Percentiles rank a stretch among this genome's conserved stretches.
Conservation (phyloP, 2,888 invertebrate species). For the Erynnis tages region DNA sequence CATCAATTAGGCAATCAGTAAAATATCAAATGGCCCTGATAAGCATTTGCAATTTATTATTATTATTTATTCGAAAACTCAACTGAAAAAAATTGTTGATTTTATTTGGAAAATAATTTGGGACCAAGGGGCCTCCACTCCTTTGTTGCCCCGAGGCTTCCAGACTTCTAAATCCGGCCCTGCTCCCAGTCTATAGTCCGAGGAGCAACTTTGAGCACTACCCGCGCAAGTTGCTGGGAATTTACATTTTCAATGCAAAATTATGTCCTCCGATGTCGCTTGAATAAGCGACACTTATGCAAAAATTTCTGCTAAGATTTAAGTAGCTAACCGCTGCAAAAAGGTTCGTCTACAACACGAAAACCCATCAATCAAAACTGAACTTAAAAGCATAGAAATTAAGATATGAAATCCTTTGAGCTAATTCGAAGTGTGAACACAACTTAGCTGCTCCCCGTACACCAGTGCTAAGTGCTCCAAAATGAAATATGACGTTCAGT, state of each 20-base stretch:
- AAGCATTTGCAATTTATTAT: too few species aligned
- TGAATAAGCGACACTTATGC: constrained; percentile 48
- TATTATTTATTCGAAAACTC: too few species aligned
- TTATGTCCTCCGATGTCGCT: constrained; percentile 48
- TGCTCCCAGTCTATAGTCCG: too few species aligned
- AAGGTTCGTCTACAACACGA: background rate
- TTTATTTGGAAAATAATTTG: too few species aligned
- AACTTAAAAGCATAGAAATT: background rate
- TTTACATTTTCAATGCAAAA: constrained; percentile 55
- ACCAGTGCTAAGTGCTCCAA: constrained; percentile 26
- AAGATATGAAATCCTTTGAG: background rate
- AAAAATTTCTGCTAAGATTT: constrained; percentile 40
- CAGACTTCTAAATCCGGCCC: too few species aligned
- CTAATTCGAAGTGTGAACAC: background rate
- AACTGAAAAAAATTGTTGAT: too few species aligned
- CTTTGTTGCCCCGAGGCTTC: too few species aligned
- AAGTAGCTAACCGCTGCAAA: constrained; percentile 2
- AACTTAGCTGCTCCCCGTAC: constrained; percentile 8
- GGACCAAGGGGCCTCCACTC: too few species aligned
- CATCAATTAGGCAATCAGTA: too few species aligned
- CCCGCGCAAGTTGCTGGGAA: constrained; percentile 40
- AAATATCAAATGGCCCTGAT: too few species aligned
- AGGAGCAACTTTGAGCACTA: constrained; percentile 39
- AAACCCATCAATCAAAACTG: background rate
- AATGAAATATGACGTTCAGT: constrained; percentile 24